These are phyloP conservation scores for Drosophila bunnanda DNA, from an alignment of 2,888 invertebrate genomes.

Conservation along the genomic window DNA sequence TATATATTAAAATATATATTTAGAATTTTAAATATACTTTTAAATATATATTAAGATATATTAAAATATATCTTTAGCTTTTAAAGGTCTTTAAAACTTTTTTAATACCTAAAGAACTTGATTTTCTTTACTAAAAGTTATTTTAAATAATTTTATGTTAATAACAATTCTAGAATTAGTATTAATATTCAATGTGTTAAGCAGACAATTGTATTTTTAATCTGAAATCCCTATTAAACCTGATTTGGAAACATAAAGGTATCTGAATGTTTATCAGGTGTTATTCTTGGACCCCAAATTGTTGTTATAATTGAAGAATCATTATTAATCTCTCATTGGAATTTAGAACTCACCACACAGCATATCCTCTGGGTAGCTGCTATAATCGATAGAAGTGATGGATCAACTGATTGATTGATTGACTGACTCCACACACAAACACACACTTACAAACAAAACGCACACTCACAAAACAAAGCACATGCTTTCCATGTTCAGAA, in stretches of 20 bases:
- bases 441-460: background rate
- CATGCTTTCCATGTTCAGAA: slow-evolving; percentile 23
- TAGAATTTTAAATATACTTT: background rate
- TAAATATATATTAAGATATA: background rate
- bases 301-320: background rate
- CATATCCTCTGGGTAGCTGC: slow-evolving; percentile 19
- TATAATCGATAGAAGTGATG: background rate
- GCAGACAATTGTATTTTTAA: too few species aligned
- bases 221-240: background rate
- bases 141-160: background rate
- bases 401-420: background rate
- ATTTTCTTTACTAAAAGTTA: background rate
- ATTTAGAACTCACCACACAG: slow-evolving; percentile 28
- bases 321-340: background rate
- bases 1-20: background rate
- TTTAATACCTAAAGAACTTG: background rate
- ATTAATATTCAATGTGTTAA: background rate
- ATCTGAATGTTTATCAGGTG: too few species aligned
- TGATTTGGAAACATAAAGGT: background rate
- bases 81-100: too few species aligned
- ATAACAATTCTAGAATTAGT: background rate
- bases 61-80: background rate
- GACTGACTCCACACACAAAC: slow-evolving; percentile 1
- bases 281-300: background rate
- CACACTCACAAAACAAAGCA: slow-evolving; percentile 12